Conservation (phyloP, 2,113 vertebrate genomes). For the Nesoenas mayeri region DNA sequence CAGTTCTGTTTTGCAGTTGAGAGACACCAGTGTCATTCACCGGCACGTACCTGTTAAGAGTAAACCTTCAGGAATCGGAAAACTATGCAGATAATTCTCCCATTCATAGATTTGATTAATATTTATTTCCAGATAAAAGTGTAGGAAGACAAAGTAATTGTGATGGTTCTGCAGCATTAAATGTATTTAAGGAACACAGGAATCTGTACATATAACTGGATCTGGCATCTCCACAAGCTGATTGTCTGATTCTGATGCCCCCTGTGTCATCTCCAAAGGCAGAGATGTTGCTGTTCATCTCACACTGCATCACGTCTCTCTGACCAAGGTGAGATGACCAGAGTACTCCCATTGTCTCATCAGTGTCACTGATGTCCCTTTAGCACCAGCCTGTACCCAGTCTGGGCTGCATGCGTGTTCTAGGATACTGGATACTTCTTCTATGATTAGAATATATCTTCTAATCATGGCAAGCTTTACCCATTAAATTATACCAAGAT, state of each 20-base stretch:
- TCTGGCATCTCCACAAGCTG: conserved; percentile 22
- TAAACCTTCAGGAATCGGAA: background rate
- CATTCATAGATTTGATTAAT: background rate
- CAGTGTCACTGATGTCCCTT: background rate
- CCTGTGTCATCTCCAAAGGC: background rate
- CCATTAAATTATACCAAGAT: background rate
- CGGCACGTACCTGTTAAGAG: background rate
- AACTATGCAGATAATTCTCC: background rate
- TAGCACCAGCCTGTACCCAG: fast-evolving
- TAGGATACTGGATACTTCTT: background rate
- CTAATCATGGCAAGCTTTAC: background rate
- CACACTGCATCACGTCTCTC: fast-evolving
- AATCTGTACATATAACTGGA: conserved; percentile 26
- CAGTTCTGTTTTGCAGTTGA: background rate
- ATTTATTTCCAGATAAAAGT: background rate
- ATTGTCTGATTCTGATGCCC: background rate
- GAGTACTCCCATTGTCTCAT: background rate
- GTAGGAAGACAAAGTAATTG: background rate
- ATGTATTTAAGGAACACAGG: background rate
- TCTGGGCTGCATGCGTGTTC: background rate
- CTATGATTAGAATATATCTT: background rate
- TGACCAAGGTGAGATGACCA: background rate
- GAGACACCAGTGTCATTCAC: background rate
- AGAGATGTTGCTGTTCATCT: background rate
- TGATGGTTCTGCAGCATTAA: background rate